Evolutionary conservation across 2,797 vertebrate species (phyloP).

Genomic region (Cheirogaleus major): DNA sequence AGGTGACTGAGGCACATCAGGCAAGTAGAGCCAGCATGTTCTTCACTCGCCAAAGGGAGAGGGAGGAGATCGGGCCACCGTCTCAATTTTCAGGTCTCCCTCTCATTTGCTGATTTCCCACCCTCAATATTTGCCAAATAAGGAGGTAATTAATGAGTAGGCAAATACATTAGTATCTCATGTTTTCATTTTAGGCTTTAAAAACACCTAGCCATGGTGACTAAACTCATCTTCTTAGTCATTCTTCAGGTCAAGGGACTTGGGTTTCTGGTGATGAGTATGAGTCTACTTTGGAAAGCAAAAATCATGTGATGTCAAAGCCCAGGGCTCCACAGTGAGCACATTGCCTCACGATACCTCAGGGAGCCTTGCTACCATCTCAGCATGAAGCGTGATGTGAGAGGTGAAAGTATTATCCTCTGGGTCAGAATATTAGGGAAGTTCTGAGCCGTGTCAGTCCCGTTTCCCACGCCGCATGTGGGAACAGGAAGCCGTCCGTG

Average conservation of each 20-base stretch:
- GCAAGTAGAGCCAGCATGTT: slow-evolving; percentile 39
- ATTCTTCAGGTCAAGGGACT: neutral
- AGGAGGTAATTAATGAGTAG: neutral
- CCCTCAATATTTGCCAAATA: slow-evolving; percentile 54
- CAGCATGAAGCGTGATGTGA: neutral
- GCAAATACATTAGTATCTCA: neutral
- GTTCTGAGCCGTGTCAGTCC: neutral
- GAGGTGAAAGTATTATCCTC: neutral
- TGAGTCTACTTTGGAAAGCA: neutral
- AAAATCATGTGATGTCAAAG: neutral
- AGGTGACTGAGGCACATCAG: neutral
- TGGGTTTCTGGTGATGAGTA: neutral
- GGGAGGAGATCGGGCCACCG: slow-evolving; percentile 47
- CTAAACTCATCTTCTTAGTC: neutral
- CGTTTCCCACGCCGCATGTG: rapidly evolving
- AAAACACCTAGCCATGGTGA: neutral
- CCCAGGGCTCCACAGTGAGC: neutral
- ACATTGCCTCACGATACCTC: rapidly evolving
- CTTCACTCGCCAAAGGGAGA: slow-evolving; percentile 66
- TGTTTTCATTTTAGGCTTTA: slow-evolving; percentile 21
- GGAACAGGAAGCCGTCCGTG: neutral
- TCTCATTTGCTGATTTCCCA: slow-evolving; percentile 57
- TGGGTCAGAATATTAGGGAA: neutral
- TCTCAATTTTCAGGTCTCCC: slow-evolving; percentile 65
- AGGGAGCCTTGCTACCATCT: neutral